Percentiles rank a stretch among this genome's conserved stretches.
Conservation (phyloP, 2,113 vertebrate genomes). For the Probosciger aterrimus region DNA sequence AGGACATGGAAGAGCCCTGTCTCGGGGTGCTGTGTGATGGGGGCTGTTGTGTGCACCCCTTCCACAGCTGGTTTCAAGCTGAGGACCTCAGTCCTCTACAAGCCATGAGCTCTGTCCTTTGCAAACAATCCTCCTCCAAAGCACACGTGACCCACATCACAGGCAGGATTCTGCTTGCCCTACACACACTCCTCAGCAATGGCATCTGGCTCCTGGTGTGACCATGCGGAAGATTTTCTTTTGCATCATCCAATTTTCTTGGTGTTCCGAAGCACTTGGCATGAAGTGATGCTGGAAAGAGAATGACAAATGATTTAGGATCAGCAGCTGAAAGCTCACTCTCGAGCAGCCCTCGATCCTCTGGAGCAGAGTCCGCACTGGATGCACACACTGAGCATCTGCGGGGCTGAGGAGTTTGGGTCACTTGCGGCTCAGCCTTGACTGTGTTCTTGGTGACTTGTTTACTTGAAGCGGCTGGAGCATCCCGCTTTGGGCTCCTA, state of each 20-base stretch:
- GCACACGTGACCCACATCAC: rapidly evolving
- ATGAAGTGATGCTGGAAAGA: neutral
- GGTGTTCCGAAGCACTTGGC: neutral
- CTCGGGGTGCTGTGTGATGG: rapidly evolving
- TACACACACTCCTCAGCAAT: neutral
- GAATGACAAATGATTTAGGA: neutral
- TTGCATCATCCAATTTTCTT: neutral
- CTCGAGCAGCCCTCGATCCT: neutral
- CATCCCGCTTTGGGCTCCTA: neutral
- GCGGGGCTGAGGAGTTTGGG: neutral
- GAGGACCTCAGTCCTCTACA: neutral
- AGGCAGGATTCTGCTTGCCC: neutral
- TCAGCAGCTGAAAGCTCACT: neutral
- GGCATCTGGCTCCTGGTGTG: neutral
- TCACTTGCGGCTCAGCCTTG: neutral
- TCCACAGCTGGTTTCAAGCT: neutral
- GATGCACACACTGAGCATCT: rapidly evolving
- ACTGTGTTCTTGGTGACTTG: rapidly evolving
- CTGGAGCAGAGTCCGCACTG: neutral
- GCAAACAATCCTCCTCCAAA: neutral
- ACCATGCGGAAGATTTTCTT: neutral
- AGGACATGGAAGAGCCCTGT: neutral
- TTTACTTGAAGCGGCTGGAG: neutral
- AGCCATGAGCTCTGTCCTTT: neutral
- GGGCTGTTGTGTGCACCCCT: rapidly evolving